Percentiles rank a stretch among this genome's conserved stretches.
These are phyloP conservation scores for Macropus fuliginosus DNA, from an alignment of 2,797 vertebrate species.

Conservation along the genomic window DNA sequence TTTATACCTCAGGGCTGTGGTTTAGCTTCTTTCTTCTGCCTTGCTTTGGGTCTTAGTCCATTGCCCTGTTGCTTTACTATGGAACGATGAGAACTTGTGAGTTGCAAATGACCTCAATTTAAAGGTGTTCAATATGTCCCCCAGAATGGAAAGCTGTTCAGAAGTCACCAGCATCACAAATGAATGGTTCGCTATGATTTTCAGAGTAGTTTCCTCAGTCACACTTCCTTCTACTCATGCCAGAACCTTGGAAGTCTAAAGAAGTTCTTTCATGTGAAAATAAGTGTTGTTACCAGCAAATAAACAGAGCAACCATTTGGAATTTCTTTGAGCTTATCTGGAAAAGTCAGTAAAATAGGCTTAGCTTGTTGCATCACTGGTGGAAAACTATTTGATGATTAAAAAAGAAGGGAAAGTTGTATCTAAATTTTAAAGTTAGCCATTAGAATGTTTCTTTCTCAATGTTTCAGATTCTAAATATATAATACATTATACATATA, in stretches of 20 bases:
- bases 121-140: neutral
- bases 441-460: neutral
- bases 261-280: conserved; percentile 45
- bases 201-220: neutral
- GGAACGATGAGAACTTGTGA: neutral
- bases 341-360: conserved; percentile 34
- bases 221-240: neutral
- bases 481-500: neutral
- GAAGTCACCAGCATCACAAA: neutral
- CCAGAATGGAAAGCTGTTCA: conserved; percentile 11
- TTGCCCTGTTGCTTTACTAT: neutral
- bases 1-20: neutral
- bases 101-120: neutral
- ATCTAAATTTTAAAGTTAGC: neutral
- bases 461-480: neutral
- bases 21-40: neutral
- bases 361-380: neutral
- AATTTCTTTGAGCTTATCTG: conserved; percentile 39
- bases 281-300: neutral
- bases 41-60: neutral
- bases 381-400: conserved; percentile 23
- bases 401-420: neutral
- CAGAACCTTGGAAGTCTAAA: conserved; percentile 17
- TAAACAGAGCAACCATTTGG: neutral
- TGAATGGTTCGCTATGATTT: neutral